Conservation (phyloP, 2,888 invertebrate species). For the Hyalella azteca region DNA sequence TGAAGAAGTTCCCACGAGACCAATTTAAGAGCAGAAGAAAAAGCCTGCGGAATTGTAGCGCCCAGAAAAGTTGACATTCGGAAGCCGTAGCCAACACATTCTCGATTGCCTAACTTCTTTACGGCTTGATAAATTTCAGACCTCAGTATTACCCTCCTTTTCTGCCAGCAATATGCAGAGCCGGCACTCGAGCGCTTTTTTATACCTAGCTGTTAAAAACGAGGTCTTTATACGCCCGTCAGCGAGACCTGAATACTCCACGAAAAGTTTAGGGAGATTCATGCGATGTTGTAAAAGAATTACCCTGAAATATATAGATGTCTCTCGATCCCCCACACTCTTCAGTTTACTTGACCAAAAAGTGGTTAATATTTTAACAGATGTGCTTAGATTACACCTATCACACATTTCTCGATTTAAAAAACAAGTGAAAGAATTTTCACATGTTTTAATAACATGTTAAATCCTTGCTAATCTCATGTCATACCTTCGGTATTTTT, state of each 20-base stretch:
- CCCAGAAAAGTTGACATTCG: slow-evolving; percentile 14
- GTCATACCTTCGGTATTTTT: too few species aligned
- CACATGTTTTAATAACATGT: too few species aligned
- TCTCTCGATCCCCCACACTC: not conserved
- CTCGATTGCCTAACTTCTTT: slow-evolving; percentile 32
- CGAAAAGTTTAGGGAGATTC: slow-evolving; percentile 21
- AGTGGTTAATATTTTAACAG: too few species aligned
- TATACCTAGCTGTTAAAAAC: not conserved
- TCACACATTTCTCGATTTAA: too few species aligned
- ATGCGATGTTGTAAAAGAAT: slow-evolving; percentile 15
- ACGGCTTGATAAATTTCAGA: slow-evolving; percentile 12
- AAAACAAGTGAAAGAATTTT: too few species aligned
- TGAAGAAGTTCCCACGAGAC: too few species aligned
- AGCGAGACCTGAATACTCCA: too few species aligned
- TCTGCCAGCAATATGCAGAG: not conserved
- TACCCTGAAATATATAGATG: not conserved
- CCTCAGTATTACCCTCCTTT: not conserved
- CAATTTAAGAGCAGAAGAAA: too few species aligned
- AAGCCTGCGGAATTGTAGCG: not conserved
- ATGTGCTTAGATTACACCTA: too few species aligned
- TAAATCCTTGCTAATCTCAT: too few species aligned
- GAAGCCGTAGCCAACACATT: not conserved
- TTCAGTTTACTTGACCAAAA: not conserved
- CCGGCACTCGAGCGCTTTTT: not conserved
- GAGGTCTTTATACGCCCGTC: slow-evolving; percentile 18